A percentile compares a stretch with the other conserved stretches of the same genome.
Evolutionary conservation across 2,113 vertebrate species (phyloP).

Genomic region (Coryphaenoides rupestris): DNA sequence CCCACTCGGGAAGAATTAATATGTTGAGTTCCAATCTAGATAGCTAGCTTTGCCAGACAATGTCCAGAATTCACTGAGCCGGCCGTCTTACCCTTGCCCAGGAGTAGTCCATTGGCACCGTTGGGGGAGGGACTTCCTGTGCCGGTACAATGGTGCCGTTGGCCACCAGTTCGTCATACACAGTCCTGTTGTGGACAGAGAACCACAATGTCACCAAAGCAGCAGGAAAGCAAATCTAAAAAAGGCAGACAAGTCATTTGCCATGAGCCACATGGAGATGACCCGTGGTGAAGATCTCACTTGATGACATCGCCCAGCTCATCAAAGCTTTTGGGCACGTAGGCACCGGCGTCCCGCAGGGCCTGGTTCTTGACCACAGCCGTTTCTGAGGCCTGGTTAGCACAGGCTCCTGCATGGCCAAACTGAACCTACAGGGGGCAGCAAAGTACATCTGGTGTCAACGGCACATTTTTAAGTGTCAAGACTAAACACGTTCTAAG

Average conservation of each 20-base stretch:
- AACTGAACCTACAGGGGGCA: constrained; percentile 86
- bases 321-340: constrained; percentile 92
- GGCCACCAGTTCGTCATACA: constrained; percentile 92
- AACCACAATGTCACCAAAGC: not conserved
- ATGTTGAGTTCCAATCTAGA: too few relatives aligned
- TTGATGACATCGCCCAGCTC: constrained; percentile 91
- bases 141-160: constrained; percentile 87
- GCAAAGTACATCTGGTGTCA: not conserved
- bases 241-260: not conserved
- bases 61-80: not conserved
- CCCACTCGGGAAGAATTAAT: too few relatives aligned
- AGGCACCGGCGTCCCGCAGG: constrained; percentile 88
- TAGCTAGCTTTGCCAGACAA: not conserved
- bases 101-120: constrained; percentile 98
- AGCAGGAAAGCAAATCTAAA: not conserved
- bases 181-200: constrained; percentile 73
- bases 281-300: constrained; percentile 48
- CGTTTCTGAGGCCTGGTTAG: constrained; percentile 92
- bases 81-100: constrained; percentile 88
- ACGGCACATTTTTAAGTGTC: too few relatives aligned
- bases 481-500: too few relatives aligned
- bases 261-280: not conserved
- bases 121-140: constrained; percentile 92
- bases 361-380: constrained; percentile 94
- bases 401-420: constrained; percentile 95